Evolutionary conservation across 2,113 vertebrate species (phyloP).

Genomic region (Hydropotes inermis): DNA sequence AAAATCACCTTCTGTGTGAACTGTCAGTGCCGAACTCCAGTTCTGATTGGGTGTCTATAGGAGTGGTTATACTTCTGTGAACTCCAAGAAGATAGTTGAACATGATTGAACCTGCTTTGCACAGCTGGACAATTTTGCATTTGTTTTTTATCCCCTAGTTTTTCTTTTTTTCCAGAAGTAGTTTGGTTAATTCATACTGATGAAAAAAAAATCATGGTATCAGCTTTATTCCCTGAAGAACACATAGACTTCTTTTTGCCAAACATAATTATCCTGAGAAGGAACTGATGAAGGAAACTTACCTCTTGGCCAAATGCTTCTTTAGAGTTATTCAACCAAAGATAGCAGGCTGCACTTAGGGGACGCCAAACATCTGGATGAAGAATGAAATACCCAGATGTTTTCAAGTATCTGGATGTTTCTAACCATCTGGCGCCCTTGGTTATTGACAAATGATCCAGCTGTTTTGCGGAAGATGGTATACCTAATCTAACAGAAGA

Average conservation of each 20-base stretch:
- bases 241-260: not conserved
- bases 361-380: constrained; percentile 48
- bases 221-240: not conserved
- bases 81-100: not conserved
- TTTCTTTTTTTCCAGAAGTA: not conserved
- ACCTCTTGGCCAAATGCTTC: constrained; percentile 45
- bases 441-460: constrained; percentile 55
- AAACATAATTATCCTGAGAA: not conserved
- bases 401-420: constrained; percentile 52
- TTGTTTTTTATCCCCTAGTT: not conserved
- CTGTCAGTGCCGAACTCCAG: not conserved
- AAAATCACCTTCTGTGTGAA: not conserved
- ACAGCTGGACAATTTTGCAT: not conserved
- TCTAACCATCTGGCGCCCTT: constrained; percentile 49
- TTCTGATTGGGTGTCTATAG: not conserved
- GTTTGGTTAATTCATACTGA: not conserved
- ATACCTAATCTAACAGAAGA: constrained; percentile 32
- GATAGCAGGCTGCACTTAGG: constrained; percentile 33
- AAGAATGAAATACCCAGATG: constrained; percentile 58
- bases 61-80: not conserved
- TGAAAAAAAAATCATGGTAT: not conserved
- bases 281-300: not conserved
- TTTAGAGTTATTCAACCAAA: constrained; percentile 36
- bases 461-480: constrained; percentile 61
- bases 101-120: not conserved